These are phyloP conservation scores for Otolemur garnettii DNA, from an alignment of 2,113 vertebrate genomes.

Conservation along the genomic window DNA sequence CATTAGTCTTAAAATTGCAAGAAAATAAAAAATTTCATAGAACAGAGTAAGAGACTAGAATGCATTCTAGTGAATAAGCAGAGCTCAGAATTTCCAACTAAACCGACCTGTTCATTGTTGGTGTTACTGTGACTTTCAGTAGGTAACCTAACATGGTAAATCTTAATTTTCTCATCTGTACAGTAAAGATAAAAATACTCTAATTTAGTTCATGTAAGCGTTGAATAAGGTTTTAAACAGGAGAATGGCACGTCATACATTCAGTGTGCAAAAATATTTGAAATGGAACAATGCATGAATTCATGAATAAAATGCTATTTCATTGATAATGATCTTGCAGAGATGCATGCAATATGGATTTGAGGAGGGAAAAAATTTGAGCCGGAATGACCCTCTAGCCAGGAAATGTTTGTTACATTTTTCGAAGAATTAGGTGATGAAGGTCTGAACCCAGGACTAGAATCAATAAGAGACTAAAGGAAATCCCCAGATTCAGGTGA, in stretches of 20 bases:
- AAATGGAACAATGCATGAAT: not conserved
- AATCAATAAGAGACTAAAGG: not conserved
- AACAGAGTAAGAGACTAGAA: not conserved
- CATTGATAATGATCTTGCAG: not conserved
- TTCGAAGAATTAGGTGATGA: not conserved
- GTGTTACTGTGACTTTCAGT: not conserved
- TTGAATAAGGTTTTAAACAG: slow-evolving; percentile 24
- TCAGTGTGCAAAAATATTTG: not conserved
- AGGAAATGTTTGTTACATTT: not conserved
- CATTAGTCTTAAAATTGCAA: not conserved
- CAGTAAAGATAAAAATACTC: not conserved
- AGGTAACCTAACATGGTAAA: not conserved
- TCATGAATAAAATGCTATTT: not conserved
- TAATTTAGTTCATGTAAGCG: not conserved
- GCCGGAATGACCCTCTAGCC: not conserved
- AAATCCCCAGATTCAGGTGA: not conserved
- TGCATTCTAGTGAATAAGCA: not conserved
- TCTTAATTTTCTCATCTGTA: not conserved
- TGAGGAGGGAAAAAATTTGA: slow-evolving; percentile 23
- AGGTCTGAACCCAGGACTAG: not conserved
- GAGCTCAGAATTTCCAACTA: not conserved
- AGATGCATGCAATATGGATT: not conserved
- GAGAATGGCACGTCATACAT: not conserved
- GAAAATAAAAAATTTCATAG: not conserved
- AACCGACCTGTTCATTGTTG: not conserved